Evolutionary conservation across 2,888 invertebrate genomes (phyloP).

Genomic region (Nymphalis urticae): DNA sequence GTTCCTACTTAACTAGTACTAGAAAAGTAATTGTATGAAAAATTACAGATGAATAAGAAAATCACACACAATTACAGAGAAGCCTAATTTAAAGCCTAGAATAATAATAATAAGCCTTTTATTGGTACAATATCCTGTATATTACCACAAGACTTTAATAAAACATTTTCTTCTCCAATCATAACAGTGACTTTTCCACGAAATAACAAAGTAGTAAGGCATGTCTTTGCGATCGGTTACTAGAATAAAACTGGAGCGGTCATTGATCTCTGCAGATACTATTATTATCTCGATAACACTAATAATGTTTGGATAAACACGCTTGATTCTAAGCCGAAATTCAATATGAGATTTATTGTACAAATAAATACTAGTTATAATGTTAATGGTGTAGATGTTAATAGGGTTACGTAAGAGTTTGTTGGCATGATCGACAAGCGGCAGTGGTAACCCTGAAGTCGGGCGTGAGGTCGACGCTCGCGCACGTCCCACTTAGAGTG

Average conservation of each 20-base stretch:
- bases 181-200: slow-evolving; percentile 50
- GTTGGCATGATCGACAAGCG: slow-evolving; percentile 46
- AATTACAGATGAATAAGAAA: not conserved
- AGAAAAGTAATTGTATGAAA: not conserved
- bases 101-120: too few relatives aligned
- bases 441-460: slow-evolving; percentile 75
- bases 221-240: slow-evolving; percentile 51
- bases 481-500: slow-evolving; percentile 72
- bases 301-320: slow-evolving; percentile 64
- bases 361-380: slow-evolving; percentile 27
- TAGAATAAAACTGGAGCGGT: slow-evolving; percentile 74
- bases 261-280: slow-evolving; percentile 61
- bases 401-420: slow-evolving; percentile 43
- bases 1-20: slow-evolving; percentile 22
- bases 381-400: slow-evolving; percentile 34
- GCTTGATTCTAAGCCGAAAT: slow-evolving; percentile 57
- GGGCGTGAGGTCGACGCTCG: slow-evolving; percentile 75
- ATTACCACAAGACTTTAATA: too few relatives aligned
- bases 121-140: too few relatives aligned
- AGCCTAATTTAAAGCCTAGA: too few relatives aligned
- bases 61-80: not conserved
- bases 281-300: slow-evolving; percentile 69
- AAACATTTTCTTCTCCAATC: slow-evolving; percentile 16
- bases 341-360: slow-evolving; percentile 25
- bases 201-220: slow-evolving; percentile 49